Evolutionary conservation across 2,888 invertebrate species (phyloP).

Genomic region (Papilio gigon): DNA sequence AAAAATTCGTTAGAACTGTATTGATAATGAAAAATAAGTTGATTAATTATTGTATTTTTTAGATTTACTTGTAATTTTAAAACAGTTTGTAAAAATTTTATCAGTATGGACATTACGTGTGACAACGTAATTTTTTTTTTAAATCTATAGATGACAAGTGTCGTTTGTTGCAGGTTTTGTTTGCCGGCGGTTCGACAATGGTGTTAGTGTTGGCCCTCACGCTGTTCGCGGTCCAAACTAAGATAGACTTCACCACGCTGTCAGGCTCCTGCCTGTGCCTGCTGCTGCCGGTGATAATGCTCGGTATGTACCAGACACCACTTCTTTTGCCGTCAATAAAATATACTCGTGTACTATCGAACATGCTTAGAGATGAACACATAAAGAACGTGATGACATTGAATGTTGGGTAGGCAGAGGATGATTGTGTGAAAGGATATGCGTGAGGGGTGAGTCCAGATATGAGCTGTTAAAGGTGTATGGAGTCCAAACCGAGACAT

Average conservation of each 20-base stretch:
- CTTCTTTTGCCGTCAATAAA: not conserved
- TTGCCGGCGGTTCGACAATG: constrained; percentile 96
- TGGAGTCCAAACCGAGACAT: no score
- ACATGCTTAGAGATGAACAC: no score
- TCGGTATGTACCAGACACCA: constrained; percentile 77
- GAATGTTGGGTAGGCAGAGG: no score
- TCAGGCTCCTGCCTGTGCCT: constrained; percentile 90
- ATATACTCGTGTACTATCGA: not conserved
- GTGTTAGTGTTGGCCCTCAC: constrained; percentile 92
- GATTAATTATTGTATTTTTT: no score
- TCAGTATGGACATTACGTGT: not conserved
- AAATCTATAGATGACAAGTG: not conserved
- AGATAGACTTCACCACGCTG: constrained; percentile 91
- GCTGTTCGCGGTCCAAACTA: constrained; percentile 96
- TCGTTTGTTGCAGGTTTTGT: constrained; percentile 82
- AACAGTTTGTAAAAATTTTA: not conserved
- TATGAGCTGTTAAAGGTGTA: no score
- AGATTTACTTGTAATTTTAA: no score
- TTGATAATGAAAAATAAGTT: no score
- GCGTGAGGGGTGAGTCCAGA: no score
- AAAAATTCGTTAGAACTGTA: no score
- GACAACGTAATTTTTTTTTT: not conserved
- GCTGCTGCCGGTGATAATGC: constrained; percentile 87
- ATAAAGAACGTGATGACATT: no score
- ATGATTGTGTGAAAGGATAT: no score